Evolutionary conservation across 2,113 vertebrate species (phyloP).

Genomic region (Lepus timidus): DNA sequence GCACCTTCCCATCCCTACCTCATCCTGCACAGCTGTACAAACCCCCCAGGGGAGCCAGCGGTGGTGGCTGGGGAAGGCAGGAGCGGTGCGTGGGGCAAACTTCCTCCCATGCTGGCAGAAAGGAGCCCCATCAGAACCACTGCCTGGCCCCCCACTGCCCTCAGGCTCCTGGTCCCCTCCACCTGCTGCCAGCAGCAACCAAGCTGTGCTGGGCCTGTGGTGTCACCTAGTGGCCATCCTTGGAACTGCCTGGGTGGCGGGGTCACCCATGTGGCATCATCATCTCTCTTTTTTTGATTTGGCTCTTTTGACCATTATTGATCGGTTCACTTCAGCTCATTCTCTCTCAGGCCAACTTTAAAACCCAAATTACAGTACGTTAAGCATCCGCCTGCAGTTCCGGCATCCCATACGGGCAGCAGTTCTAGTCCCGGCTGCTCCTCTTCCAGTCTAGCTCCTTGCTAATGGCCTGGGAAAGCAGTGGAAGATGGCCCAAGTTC

Average conservation of each 20-base stretch:
- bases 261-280: background rate
- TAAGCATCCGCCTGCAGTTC: too few relatives aligned
- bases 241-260: background rate
- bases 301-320: background rate
- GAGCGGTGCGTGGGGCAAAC: too few relatives aligned
- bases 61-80: background rate
- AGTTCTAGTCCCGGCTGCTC: too few relatives aligned
- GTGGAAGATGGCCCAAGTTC: too few relatives aligned
- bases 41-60: background rate
- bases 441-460: too few relatives aligned
- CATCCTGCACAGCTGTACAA: background rate
- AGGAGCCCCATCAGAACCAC: background rate
- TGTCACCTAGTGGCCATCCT: conserved; percentile 12
- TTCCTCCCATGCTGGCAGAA: background rate
- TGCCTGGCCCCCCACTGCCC: background rate
- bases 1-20: background rate
- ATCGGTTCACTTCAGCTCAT: background rate
- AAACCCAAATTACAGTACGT: background rate
- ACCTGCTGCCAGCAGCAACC: conserved; percentile 32
- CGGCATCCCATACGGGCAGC: too few relatives aligned
- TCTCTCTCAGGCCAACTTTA: background rate
- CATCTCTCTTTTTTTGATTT: background rate
- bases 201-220: conserved; percentile 43
- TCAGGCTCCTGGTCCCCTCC: background rate
- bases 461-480: too few relatives aligned